phyloP scores from a whole-genome alignment of 2,888 invertebrate species.

The Meloe dianella region DNA sequence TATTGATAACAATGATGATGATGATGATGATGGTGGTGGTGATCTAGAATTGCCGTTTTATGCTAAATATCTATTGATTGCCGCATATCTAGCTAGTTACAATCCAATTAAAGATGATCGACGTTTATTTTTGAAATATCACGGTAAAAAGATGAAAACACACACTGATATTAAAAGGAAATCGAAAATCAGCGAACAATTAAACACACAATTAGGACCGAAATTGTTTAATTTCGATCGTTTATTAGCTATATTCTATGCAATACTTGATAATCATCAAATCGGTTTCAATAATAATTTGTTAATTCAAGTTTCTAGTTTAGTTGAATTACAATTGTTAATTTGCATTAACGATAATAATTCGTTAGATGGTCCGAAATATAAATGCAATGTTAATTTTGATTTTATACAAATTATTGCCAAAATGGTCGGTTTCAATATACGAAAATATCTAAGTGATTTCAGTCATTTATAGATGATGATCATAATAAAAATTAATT shows the following conservation, averaged over 20 bases:
- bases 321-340: slow-evolving; percentile 83
- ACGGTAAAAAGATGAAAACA: slow-evolving; percentile 74
- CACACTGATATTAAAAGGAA: slow-evolving; percentile 67
- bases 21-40: slow-evolving; percentile 22
- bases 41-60: slow-evolving; percentile 82
- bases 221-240: slow-evolving; percentile 63
- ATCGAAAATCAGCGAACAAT: slow-evolving; percentile 64
- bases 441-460: slow-evolving; percentile 78
- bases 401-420: slow-evolving; percentile 82
- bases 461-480: slow-evolving; percentile 60
- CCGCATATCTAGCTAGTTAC: slow-evolving; percentile 91
- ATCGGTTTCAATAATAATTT: slow-evolving; percentile 86
- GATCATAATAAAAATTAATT: too few species aligned
- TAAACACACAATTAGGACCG: slow-evolving; percentile 79
- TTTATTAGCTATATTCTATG: slow-evolving; percentile 56
- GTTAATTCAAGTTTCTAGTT: slow-evolving; percentile 84
- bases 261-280: slow-evolving; percentile 83
- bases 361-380: slow-evolving; percentile 80
- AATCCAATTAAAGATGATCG: slow-evolving; percentile 90
- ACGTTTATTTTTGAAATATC: slow-evolving; percentile 81
- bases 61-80: slow-evolving; percentile 87
- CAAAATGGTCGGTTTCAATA: slow-evolving; percentile 76
- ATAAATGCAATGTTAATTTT: slow-evolving; percentile 84
- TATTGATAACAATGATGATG: slow-evolving; percentile 52
- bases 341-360: slow-evolving; percentile 69